Conservation (phyloP, 2,888 invertebrate species). For the Xanthorhoe spadicearia region DNA sequence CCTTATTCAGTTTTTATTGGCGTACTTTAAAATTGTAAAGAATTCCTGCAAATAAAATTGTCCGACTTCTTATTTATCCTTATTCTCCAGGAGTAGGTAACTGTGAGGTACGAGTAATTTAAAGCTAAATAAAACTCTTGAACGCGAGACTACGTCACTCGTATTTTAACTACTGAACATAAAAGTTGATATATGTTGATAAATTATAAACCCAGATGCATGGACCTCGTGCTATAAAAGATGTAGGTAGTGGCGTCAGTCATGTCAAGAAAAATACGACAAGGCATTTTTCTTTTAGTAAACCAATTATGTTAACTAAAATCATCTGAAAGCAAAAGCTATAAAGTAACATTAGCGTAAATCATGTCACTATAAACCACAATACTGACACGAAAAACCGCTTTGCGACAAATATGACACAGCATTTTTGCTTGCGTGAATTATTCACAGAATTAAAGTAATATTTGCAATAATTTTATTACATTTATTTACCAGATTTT, state of each 20-base stretch:
- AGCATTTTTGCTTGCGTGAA: slow-evolving; percentile 26
- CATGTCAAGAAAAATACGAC: too few species aligned
- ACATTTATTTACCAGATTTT: background rate
- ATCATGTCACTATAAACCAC: slow-evolving; percentile 32
- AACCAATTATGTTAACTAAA: too few species aligned
- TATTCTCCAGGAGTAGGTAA: slow-evolving; percentile 18
- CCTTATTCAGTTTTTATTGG: background rate
- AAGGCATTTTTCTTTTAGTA: too few species aligned
- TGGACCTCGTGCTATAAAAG: too few species aligned
- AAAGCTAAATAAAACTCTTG: slow-evolving; percentile 22
- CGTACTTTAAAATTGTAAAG: background rate
- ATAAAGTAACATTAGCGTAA: slow-evolving; percentile 33
- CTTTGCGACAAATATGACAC: slow-evolving; percentile 40
- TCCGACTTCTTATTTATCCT: slow-evolving; percentile 15
- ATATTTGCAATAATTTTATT: background rate
- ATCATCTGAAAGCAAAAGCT: background rate
- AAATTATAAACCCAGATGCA: background rate
- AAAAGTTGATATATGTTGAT: background rate
- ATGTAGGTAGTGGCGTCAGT: too few species aligned
- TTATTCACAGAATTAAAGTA: background rate
- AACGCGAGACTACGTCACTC: slow-evolving; percentile 1
- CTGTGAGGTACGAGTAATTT: slow-evolving; percentile 23
- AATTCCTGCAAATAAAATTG: slow-evolving; percentile 11
- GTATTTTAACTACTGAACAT: slow-evolving; percentile 9
- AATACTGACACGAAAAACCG: slow-evolving; percentile 36